Percentiles rank a stretch among this genome's conserved stretches.
These are phyloP conservation scores for Stegodyphus mimosarum DNA, from an alignment of 1,140 invertebrate species.

Conservation along the genomic window DNA sequence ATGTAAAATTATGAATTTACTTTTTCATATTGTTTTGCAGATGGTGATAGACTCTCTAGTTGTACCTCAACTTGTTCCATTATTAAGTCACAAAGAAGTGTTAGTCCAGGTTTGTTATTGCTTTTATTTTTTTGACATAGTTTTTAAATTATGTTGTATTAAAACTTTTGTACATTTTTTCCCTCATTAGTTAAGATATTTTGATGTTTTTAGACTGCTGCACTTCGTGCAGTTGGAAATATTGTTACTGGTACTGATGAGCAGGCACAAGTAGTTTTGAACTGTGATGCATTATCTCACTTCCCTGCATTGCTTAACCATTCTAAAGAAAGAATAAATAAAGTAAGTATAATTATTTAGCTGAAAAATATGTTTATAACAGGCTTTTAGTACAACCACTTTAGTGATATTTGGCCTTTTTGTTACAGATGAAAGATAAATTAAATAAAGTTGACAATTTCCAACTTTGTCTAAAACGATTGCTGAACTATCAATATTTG, in stretches of 20 bases:
- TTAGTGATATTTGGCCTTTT: too few relatives aligned
- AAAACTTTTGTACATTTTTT: not conserved
- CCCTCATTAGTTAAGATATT: not conserved
- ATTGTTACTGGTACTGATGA: slow-evolving; percentile 99
- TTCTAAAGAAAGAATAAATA: slow-evolving; percentile 80
- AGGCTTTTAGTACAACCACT: not conserved
- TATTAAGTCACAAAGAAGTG: slow-evolving; percentile 88
- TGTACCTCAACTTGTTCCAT: slow-evolving; percentile 92
- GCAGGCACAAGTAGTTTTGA: slow-evolving; percentile 94
- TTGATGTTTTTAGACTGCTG: slow-evolving; percentile 81
- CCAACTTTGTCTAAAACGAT: too few relatives aligned
- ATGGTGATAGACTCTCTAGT: slow-evolving; percentile 97
- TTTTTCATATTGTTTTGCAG: slow-evolving; percentile 48
- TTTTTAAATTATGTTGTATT: not conserved
- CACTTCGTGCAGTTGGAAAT: slow-evolving; percentile 97
- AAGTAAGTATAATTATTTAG: slow-evolving; percentile 68
- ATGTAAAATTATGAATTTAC: too few relatives aligned
- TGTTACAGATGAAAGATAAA: too few relatives aligned
- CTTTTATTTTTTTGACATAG: not conserved
- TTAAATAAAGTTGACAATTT: too few relatives aligned
- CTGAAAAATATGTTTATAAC: not conserved
- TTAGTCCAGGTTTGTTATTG: slow-evolving; percentile 75
- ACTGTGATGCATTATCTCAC: slow-evolving; percentile 92
- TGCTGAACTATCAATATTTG: too few relatives aligned
- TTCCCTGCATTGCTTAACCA: slow-evolving; percentile 81